Percentiles rank a stretch among this genome's conserved stretches.
Evolutionary conservation across 2,888 invertebrate species (phyloP).

Genomic region (Allolobophora icterica): DNA sequence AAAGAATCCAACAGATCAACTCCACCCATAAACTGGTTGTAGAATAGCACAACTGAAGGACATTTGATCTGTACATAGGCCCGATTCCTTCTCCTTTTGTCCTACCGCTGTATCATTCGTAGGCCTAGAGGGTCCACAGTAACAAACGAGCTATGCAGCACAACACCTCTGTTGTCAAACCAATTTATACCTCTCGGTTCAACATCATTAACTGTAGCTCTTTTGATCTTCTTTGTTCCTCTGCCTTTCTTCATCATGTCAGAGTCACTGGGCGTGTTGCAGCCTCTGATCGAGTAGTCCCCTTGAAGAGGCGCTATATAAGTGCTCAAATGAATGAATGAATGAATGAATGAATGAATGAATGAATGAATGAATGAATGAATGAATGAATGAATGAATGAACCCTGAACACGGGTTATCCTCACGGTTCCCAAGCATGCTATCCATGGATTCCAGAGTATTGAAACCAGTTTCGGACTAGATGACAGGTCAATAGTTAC

Average conservation of each 20-base stretch:
- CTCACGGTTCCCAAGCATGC: background rate
- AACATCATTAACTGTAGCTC: background rate
- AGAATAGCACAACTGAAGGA: background rate
- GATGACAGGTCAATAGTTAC: no score
- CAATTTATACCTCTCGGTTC: no score
- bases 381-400: no score
- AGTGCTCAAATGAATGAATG: no score
- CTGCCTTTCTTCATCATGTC: background rate
- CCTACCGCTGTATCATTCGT: background rate
- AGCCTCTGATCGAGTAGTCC: no score
- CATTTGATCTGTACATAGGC: background rate
- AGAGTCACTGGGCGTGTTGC: background rate
- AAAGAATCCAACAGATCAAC: no score
- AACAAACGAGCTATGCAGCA: background rate
- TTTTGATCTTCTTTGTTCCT: background rate
- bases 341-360: no score
- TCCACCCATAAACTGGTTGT: no score
- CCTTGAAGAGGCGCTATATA: no score
- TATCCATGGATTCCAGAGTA: background rate
- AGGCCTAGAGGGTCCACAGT: background rate
- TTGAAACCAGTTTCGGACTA: no score
- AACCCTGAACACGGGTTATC: background rate
- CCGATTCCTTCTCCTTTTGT: background rate
- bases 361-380: no score
- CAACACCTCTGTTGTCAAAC: background rate